Evolutionary conservation across 1,140 invertebrate genomes (phyloP), one percentile per base, ranked within the genome.

Genomic region (Antheraea pernyi): DNA sequence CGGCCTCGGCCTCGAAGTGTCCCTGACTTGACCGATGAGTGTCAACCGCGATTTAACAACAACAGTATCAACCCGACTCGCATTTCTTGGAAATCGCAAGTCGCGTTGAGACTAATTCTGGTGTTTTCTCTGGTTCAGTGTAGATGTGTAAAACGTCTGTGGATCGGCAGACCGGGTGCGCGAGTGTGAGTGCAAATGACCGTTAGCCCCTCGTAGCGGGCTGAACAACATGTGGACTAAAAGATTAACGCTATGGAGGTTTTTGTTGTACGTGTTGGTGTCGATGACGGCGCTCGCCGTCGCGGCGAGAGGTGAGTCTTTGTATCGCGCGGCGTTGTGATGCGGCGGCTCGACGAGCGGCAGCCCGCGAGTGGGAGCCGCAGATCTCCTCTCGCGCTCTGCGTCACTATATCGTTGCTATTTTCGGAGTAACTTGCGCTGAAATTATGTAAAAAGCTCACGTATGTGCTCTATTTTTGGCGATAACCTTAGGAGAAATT

Each of bases 371-470:
- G 83, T 81, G 83, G 82, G 74, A 76, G 72, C 75, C 70, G 69
- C 80, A 73, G 65, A 69, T 69, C 72, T 71, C 72, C 72, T 68
- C 70, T 79, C 76, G 71, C 77, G 73, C 76, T 81, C 82, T 89
- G 83, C 86, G 86, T 89, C 88, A 89, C 77, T 70, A 76, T 78
- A 75, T 70, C 75, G 76, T 65, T 71, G 83, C 87, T 92, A 92
- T 92, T 92, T 91, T 88, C 80, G 85, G 83, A 76, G 79, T 82
- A 82, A 86, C 88, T 89, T 89, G 87, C 86, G 85, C 85, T 89
- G 85, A 92, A 92, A 92, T 91, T 92, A 92, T 91, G 88, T 92
- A 90, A 92, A 91, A 89, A 91, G 85, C 84, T 81, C 80, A 81
- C 83, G 79, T 86, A 88, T 85, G 81, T 82, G 79, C 72, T 76